A percentile compares a stretch with the other conserved stretches of the same genome.
Evolutionary conservation across 1,140 invertebrate species (phyloP).

Genomic region (Ceratina japonica): DNA sequence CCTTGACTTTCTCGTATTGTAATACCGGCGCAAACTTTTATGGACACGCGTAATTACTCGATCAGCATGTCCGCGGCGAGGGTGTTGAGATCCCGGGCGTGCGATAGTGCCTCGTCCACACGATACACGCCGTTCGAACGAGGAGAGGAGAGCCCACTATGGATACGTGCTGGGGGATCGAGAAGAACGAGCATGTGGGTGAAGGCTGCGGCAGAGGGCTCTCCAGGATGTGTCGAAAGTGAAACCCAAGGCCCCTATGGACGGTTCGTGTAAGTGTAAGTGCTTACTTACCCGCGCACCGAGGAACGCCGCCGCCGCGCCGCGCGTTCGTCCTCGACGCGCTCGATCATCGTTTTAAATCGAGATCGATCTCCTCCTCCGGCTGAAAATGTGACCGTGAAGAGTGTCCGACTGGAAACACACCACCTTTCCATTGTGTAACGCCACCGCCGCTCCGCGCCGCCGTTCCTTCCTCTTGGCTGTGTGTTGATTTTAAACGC

Average conservation of each 20-base stretch:
- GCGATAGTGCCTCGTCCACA: conserved; percentile 51
- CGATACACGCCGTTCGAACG: conserved; percentile 26
- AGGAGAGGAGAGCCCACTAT: conserved; percentile 4
- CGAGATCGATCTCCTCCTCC: conserved; percentile 41
- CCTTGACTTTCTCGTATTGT: conserved; percentile 45
- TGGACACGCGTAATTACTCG: conserved; percentile 49
- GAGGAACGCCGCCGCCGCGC: conserved; percentile 8
- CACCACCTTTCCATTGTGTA: conserved; percentile 12
- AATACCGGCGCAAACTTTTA: conserved; percentile 15
- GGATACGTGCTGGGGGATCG: conserved; percentile 37
- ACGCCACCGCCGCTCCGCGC: neutral
- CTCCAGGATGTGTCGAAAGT: conserved; percentile 78
- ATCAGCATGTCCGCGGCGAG: conserved; percentile 28
- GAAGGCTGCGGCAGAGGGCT: conserved; percentile 73
- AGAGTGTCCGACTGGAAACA: conserved; percentile 13
- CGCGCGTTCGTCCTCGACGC: conserved; percentile 41
- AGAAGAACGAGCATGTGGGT: conserved; percentile 76
- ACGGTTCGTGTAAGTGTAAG: neutral
- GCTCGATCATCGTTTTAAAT: conserved; percentile 56
- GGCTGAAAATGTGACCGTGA: conserved; percentile 31
- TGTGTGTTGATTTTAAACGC: neutral
- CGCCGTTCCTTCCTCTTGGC: neutral
- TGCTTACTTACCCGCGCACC: neutral
- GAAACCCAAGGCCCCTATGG: conserved; percentile 71
- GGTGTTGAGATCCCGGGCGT: conserved; percentile 51